Evolutionary conservation across 2,888 invertebrate genomes (phyloP).

Genomic region (Elegia similella): DNA sequence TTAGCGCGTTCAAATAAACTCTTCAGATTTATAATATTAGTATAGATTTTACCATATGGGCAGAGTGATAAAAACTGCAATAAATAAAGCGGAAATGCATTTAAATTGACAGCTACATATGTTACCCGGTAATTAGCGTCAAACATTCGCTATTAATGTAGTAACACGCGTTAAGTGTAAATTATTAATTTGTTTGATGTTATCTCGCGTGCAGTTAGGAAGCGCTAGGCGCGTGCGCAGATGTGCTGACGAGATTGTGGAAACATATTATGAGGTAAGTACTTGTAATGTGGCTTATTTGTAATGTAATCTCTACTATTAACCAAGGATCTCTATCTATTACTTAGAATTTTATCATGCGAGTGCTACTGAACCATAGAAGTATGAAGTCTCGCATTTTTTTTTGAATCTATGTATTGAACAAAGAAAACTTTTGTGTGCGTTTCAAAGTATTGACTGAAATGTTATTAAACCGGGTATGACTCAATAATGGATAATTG

Average conservation of each 20-base stretch:
- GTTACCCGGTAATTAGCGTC: slow-evolving; percentile 41
- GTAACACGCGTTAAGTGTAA: slow-evolving; percentile 43
- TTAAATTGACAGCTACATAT: slow-evolving; percentile 8
- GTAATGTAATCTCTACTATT: neutral
- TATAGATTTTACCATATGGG: neutral
- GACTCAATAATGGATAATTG: too few relatives aligned
- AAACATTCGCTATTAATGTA: slow-evolving; percentile 28
- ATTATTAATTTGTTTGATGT: slow-evolving; percentile 48
- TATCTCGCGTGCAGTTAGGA: slow-evolving; percentile 39
- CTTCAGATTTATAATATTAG: too few relatives aligned
- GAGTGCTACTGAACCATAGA: too few relatives aligned
- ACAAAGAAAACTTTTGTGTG: too few relatives aligned
- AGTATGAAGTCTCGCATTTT: too few relatives aligned
- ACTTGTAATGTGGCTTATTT: slow-evolving; percentile 13
- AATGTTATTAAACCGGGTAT: too few relatives aligned
- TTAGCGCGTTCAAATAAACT: too few relatives aligned
- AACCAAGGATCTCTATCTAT: neutral
- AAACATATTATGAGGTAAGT: neutral
- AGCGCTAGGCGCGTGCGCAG: slow-evolving; percentile 24
- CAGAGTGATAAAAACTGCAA: slow-evolving; percentile 16
- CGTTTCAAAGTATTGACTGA: too few relatives aligned
- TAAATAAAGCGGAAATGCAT: slow-evolving; percentile 2
- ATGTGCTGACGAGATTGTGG: slow-evolving; percentile 18
- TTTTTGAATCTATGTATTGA: too few relatives aligned
- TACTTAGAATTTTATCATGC: too few relatives aligned